These are phyloP conservation scores for Drosophila birchii DNA, from an alignment of 2,888 invertebrate genomes.

Conservation along the genomic window DNA sequence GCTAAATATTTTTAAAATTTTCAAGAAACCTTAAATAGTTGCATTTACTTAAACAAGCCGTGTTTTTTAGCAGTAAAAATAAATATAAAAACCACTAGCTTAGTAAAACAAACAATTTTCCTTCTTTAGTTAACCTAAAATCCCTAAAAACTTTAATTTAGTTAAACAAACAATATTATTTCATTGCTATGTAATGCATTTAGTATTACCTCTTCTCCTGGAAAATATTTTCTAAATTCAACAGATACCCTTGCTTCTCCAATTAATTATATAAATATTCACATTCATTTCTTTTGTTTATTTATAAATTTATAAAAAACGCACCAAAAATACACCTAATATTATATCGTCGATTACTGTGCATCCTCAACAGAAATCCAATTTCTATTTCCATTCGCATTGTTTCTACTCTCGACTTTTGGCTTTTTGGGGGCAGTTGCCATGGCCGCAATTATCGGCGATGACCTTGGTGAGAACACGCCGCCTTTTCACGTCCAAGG, in stretches of 20 bases:
- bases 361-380: constrained; percentile 11
- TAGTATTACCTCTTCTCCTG: background rate
- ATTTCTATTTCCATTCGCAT: constrained; percentile 24
- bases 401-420: constrained; percentile 30
- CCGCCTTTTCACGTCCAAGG: constrained; percentile 61
- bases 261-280: background rate
- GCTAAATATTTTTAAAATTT: no score
- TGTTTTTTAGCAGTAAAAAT: no score
- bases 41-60: no score
- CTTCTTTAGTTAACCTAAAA: no score
- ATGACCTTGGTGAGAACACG: constrained; percentile 67
- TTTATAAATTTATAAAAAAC: constrained; percentile 19
- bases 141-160: no score
- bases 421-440: constrained; percentile 34
- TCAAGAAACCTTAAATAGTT: no score
- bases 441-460: constrained; percentile 63
- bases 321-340: background rate
- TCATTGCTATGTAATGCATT: no score
- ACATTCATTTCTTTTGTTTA: background rate
- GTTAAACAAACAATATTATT: no score
- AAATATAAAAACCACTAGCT: no score
- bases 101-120: background rate
- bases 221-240: background rate
- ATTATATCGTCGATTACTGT: constrained; percentile 21
- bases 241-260: background rate